These are phyloP conservation scores for Drosophila flavopinicola DNA, from an alignment of 2,888 invertebrate species.

Conservation along the genomic window DNA sequence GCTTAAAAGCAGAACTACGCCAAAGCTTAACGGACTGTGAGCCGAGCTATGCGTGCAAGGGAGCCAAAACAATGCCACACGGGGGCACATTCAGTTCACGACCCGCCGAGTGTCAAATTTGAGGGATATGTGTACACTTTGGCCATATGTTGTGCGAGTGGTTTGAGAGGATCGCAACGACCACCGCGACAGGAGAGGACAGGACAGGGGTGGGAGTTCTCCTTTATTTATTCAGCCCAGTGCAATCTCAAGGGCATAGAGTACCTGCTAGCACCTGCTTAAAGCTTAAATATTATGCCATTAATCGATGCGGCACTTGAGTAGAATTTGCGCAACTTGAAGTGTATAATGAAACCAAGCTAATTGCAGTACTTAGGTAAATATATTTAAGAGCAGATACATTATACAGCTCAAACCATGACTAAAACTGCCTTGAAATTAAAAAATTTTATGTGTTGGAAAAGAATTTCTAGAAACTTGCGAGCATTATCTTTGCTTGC, in stretches of 20 bases:
- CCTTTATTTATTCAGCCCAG: neutral
- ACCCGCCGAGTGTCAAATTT: constrained; percentile 41
- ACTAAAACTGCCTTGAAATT: too few relatives aligned
- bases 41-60: constrained; percentile 38
- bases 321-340: too few relatives aligned
- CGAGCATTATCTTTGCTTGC: too few relatives aligned
- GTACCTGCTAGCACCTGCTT: neutral
- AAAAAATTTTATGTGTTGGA: too few relatives aligned
- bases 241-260: neutral
- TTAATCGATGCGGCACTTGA: neutral
- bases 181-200: too few relatives aligned
- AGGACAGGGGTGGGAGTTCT: too few relatives aligned
- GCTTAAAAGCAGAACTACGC: constrained; percentile 54
- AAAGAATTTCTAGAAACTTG: too few relatives aligned
- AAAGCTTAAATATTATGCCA: neutral
- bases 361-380: too few relatives aligned
- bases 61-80: constrained; percentile 30
- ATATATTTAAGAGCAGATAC: too few relatives aligned
- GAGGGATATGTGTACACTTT: constrained; percentile 26
- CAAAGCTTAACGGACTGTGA: constrained; percentile 39
- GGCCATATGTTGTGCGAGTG: constrained; percentile 6
- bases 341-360: too few relatives aligned
- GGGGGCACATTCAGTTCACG: constrained; percentile 11
- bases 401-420: too few relatives aligned
- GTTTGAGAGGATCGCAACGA: neutral